These are phyloP conservation scores for Pseudonaja textilis DNA, from an alignment of 2,113 vertebrate species.

Conservation along the genomic window DNA sequence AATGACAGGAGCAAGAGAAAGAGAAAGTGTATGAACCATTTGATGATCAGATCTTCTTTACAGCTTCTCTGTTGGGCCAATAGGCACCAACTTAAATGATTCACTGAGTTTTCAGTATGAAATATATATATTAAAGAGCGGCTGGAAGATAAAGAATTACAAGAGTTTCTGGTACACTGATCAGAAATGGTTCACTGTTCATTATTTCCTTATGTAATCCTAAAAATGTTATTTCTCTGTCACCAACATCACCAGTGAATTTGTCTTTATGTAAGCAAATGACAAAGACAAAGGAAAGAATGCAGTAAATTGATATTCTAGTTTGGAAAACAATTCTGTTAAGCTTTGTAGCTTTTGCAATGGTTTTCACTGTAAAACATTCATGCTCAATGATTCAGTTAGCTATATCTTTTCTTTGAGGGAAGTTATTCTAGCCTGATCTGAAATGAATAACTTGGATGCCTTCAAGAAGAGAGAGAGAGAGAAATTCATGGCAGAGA, in stretches of 20 bases:
- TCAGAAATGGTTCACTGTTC: not conserved
- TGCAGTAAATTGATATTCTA: not conserved
- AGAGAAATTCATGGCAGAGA: not conserved
- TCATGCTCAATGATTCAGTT: not conserved
- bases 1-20: not conserved
- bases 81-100: not conserved
- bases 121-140: not conserved
- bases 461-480: not conserved
- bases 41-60: not conserved
- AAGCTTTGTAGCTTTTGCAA: not conserved
- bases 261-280: not conserved
- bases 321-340: not conserved
- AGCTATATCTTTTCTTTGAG: not conserved
- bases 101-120: constrained; percentile 9
- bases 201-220: not conserved
- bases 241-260: not conserved
- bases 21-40: not conserved
- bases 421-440: not conserved
- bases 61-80: not conserved
- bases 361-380: not conserved
- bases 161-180: not conserved
- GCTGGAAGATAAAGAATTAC: not conserved
- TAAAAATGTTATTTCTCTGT: not conserved
- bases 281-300: not conserved
- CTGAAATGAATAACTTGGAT: not conserved